phyloP scores from a whole-genome alignment of 2,113 vertebrate genomes.

The Bungarus multicinctus region DNA sequence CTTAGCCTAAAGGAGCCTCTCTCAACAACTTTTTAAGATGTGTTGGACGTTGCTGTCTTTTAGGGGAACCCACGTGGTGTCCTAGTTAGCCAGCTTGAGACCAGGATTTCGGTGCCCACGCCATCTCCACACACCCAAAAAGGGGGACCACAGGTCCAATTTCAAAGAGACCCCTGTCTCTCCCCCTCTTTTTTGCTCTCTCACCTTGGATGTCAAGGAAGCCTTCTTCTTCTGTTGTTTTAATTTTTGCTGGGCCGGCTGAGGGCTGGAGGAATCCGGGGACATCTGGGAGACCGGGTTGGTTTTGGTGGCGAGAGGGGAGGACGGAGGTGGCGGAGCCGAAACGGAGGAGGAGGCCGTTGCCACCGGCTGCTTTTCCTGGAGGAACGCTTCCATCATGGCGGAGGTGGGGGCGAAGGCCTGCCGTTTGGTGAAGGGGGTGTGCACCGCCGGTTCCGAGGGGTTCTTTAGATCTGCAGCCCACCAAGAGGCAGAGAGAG shows the following conservation, averaged over 20 bases:
- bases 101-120: neutral
- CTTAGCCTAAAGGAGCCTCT: neutral
- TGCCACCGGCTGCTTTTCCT: constrained; percentile 84
- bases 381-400: constrained; percentile 95
- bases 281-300: constrained; percentile 81
- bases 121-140: neutral
- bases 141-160: neutral
- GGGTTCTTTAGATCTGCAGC: constrained; percentile 85
- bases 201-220: constrained; percentile 90
- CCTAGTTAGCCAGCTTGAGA: neutral
- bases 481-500: neutral
- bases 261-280: constrained; percentile 92
- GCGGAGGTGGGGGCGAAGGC: constrained; percentile 85
- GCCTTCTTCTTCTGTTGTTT: constrained; percentile 95
- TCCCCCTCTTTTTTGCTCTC: neutral
- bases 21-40: neutral
- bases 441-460: constrained; percentile 79
- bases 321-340: constrained; percentile 77
- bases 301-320: constrained; percentile 75
- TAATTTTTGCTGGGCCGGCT: constrained; percentile 92
- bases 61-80: neutral
- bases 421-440: constrained; percentile 89
- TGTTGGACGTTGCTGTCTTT: neutral
- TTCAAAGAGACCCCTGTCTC: neutral
- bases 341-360: constrained; percentile 67